Conservation (phyloP, 1,140 invertebrate genomes). For the Thalassaphorura encarpata region DNA sequence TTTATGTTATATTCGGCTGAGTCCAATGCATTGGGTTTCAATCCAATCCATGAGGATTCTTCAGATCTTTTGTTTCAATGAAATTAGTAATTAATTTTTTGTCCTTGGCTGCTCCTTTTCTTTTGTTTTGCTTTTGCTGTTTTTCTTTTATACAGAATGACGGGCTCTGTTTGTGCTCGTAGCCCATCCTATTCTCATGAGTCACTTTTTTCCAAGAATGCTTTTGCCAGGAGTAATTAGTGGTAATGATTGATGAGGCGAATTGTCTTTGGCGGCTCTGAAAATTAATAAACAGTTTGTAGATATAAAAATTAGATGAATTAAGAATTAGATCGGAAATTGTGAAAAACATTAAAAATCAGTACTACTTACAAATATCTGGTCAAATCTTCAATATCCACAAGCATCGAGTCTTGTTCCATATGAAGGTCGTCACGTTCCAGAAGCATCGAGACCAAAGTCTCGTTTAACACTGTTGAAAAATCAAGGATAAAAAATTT, state of each 20-base stretch:
- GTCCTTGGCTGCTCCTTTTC: too few species aligned
- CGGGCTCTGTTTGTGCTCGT: too few species aligned
- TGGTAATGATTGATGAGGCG: constrained; percentile 31
- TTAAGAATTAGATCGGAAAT: not conserved
- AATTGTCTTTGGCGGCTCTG: constrained; percentile 33
- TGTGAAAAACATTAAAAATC: not conserved
- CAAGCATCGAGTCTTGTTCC: constrained; percentile 94
- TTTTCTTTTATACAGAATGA: not conserved
- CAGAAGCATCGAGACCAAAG: constrained; percentile 30
- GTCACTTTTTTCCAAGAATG: constrained; percentile 27
- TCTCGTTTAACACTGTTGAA: constrained; percentile 29
- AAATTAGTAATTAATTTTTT: too few species aligned
- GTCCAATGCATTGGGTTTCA: too few species aligned
- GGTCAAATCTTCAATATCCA: constrained; percentile 91
- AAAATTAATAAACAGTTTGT: constrained; percentile 4
- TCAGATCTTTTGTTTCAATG: too few species aligned
- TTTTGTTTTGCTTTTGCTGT: too few species aligned
- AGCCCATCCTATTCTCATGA: too few species aligned
- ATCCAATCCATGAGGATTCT: too few species aligned
- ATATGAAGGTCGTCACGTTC: constrained; percentile 66
- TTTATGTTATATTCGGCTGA: too few species aligned
- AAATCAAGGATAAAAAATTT: not conserved
- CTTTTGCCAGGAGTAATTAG: constrained; percentile 24
- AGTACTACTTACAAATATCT: constrained; percentile 64
- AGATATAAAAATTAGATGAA: constrained; percentile 2